A percentile compares a stretch with the other conserved stretches of the same genome.
phyloP scores from a whole-genome alignment of 2,888 invertebrate species.

The Pasiphila rectangulata region DNA sequence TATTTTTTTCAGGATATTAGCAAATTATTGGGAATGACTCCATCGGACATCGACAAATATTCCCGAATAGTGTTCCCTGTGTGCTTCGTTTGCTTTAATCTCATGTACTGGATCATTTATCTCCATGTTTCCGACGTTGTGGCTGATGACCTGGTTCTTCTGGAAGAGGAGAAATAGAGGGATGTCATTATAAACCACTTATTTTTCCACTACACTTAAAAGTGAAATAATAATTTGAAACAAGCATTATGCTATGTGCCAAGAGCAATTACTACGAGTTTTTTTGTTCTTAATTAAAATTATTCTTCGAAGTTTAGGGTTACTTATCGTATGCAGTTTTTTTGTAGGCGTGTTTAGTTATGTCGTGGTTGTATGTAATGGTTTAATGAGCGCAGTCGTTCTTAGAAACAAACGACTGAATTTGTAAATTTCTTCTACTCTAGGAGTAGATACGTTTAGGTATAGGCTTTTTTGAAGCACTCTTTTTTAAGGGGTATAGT shows the following conservation, averaged over 20 bases:
- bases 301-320: neutral
- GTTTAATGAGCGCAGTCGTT: neutral
- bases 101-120: conserved; percentile 99
- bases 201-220: conserved; percentile 52
- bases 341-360: neutral
- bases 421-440: neutral
- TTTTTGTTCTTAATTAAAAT: no score
- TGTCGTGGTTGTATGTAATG: neutral
- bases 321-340: neutral
- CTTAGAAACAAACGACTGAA: conserved; percentile 2
- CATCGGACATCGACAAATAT: conserved; percentile 99
- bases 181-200: conserved; percentile 58
- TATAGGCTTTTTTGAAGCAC: neutral
- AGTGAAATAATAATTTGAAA: conserved; percentile 66
- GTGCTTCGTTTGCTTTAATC: conserved; percentile 98
- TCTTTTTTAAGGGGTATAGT: neutral
- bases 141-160: conserved; percentile 94
- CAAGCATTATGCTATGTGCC: conserved; percentile 22
- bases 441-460: neutral
- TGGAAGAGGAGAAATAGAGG: conserved; percentile 84
- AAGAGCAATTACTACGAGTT: conserved; percentile 1
- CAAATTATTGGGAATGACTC: conserved; percentile 94
- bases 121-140: conserved; percentile 97
- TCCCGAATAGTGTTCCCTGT: conserved; percentile 99
- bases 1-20: conserved; percentile 86